Evolutionary conservation across 1,140 invertebrate genomes (phyloP), one percentile per base, ranked within the genome.

Genomic region (Sipha flava): DNA sequence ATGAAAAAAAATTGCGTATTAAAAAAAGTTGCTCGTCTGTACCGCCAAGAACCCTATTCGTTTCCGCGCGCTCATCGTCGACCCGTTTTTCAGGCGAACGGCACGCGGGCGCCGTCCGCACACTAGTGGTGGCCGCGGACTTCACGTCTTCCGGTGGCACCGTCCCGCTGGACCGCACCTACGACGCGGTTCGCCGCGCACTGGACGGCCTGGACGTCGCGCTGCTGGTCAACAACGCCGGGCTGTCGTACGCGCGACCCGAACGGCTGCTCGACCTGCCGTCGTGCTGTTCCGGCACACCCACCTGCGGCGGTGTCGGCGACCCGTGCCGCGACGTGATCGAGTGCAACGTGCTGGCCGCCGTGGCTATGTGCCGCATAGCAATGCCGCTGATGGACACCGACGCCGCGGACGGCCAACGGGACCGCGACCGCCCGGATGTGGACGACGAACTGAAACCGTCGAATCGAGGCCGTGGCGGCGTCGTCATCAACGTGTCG

Each of bases 201-300:
- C 88, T 96, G 10, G 86, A 86, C 12, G 92, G 90, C 2, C 86
- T 98, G 3, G 95, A 98, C 84, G 92, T 98, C 80, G 96, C 94
- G 1, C 91, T 96, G n/a, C 87, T 98, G 12, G 90, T 99, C 3
- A 99, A 99, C 85, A 99, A 98, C 87, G 96, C 97, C 0, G 97
- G 97, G 9, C 90, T 95, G 81, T 94, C 93, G 73, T 98, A 98
- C 85, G 87, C 90, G 0, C 90, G 94, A 85, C 96, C 97, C 0
- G 93, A 95, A 84, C 92, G 93, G 82, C 94, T 95, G 84, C 86
- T 92, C 0, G 88, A 92, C n/a, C 84, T 93, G 14, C 88, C 59
- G 59, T 1, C 31, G 0, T 21, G 18, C 59, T 62, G 59, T 12
- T n/a, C 59, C 18, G 59, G 18, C 12, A 6, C 31, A 18, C 1